phyloP scores from a whole-genome alignment of 2,888 invertebrate genomes.

The Acanthococcus lagerstroemiae region DNA sequence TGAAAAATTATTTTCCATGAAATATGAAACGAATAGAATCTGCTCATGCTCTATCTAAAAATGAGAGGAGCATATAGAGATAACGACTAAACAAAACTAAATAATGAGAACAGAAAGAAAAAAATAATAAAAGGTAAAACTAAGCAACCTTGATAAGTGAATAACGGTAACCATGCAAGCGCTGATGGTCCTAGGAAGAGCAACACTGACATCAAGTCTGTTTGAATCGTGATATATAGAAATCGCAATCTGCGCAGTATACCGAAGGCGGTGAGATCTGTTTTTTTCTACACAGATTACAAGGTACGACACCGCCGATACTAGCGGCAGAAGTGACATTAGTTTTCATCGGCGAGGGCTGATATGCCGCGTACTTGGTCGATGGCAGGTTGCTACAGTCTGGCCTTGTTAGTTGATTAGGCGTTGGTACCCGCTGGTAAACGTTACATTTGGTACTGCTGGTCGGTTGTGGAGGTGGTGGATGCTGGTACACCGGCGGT shows the following conservation, averaged over 20 bases:
- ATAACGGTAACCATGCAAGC: neutral
- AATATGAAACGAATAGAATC: too few species aligned
- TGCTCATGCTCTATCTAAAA: too few species aligned
- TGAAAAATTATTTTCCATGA: too few species aligned
- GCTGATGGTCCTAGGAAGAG: too few species aligned
- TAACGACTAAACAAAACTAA: too few species aligned
- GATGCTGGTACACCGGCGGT: slow-evolving; percentile 39
- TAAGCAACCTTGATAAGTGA: too few species aligned
- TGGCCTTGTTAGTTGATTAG: slow-evolving; percentile 23
- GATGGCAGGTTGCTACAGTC: slow-evolving; percentile 32
- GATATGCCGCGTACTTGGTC: slow-evolving; percentile 48
- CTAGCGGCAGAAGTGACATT: slow-evolving; percentile 32
- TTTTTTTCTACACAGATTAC: slow-evolving; percentile 80
- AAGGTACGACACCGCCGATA: slow-evolving; percentile 47
- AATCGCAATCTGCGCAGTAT: slow-evolving; percentile 85
- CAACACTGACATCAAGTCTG: slow-evolving; percentile 43
- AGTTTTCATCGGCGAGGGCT: slow-evolving; percentile 53
- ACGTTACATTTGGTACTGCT: neutral
- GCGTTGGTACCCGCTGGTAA: slow-evolving; percentile 39
- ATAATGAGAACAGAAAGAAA: too few species aligned
- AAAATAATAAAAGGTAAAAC: too few species aligned
- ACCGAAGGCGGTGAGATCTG: slow-evolving; percentile 63
- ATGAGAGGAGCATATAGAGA: too few species aligned
- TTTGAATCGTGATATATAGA: slow-evolving; percentile 78
- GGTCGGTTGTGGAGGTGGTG: slow-evolving; percentile 39